Evolutionary conservation across 2,888 invertebrate genomes (phyloP).

Genomic region (Sussaba pulchella): DNA sequence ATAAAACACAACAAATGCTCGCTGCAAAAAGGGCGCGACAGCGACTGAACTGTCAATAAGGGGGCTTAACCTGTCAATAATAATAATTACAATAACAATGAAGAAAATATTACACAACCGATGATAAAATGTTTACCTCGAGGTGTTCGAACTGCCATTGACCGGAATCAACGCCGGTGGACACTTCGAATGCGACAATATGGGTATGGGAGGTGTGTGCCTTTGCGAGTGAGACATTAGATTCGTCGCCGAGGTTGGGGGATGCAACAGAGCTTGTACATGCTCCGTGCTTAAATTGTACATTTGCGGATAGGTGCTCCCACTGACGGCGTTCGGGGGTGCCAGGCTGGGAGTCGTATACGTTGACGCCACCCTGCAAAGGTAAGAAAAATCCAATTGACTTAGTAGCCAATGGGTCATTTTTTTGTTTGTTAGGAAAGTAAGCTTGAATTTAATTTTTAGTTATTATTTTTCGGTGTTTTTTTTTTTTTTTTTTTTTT

Average conservation of each 20-base stretch:
- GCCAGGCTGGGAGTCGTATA: constrained; percentile 83
- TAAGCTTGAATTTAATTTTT: constrained; percentile 24
- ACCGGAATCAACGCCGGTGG: constrained; percentile 87
- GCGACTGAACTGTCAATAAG: too few species aligned
- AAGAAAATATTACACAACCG: too few species aligned
- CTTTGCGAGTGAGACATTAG: constrained; percentile 81
- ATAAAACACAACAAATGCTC: too few species aligned
- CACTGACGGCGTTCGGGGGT: constrained; percentile 81
- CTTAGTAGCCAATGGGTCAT: constrained; percentile 48
- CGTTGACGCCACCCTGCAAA: constrained; percentile 84
- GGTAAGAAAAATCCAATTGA: constrained; percentile 62
- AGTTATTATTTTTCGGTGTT: background rate
- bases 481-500: background rate
- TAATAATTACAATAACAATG: background rate
- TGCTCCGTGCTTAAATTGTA: constrained; percentile 83
- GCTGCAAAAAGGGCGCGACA: too few species aligned
- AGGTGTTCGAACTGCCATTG: constrained; percentile 81
- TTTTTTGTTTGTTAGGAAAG: constrained; percentile 35
- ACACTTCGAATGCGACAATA: constrained; percentile 82
- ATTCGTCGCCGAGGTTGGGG: constrained; percentile 79
- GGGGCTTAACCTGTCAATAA: background rate
- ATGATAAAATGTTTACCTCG: constrained; percentile 72
- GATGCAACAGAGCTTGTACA: constrained; percentile 83
- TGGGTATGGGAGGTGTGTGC: constrained; percentile 83
- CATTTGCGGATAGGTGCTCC: constrained; percentile 84